Percentiles rank a stretch among this genome's conserved stretches.
Evolutionary conservation across 2,113 vertebrate genomes (phyloP).

Genomic region (Formicarius rufipectus): DNA sequence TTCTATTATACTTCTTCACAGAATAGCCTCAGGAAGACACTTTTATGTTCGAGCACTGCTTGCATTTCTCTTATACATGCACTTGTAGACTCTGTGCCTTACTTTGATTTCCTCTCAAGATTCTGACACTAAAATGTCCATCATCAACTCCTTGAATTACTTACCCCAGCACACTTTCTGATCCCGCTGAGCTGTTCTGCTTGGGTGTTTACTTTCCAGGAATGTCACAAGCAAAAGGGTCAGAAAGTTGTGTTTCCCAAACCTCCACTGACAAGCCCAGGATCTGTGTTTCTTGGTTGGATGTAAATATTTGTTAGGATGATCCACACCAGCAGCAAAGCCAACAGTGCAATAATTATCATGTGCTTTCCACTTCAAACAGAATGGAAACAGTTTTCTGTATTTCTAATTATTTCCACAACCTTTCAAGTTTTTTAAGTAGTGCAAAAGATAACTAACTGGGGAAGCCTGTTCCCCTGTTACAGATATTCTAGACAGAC

Average conservation of each 20-base stretch:
- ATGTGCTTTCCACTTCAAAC: background rate
- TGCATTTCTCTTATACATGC: background rate
- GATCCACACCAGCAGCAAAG: background rate
- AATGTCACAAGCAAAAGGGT: constrained; percentile 1
- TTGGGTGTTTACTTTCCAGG: constrained; percentile 47
- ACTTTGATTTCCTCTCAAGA: constrained; percentile 56
- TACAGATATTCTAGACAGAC: background rate
- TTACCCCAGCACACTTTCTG: constrained; percentile 17
- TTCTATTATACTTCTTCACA: constrained; percentile 3
- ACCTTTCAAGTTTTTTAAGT: background rate
- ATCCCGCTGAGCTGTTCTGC: background rate
- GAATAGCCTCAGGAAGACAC: constrained; percentile 50
- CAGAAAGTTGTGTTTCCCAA: background rate
- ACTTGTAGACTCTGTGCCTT: constrained; percentile 16
- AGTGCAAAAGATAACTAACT: background rate
- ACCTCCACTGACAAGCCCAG: background rate
- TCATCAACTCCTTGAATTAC: constrained; percentile 32
- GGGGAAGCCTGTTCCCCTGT: background rate
- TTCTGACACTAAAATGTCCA: constrained; percentile 62
- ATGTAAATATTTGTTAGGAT: background rate
- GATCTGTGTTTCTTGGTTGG: background rate
- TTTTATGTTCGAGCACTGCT: constrained; percentile 21
- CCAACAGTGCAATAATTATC: background rate
- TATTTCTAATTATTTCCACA: background rate
- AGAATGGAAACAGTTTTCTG: background rate